Conservation (phyloP, 2,797 vertebrate genomes). For the Coreius guichenoti region DNA sequence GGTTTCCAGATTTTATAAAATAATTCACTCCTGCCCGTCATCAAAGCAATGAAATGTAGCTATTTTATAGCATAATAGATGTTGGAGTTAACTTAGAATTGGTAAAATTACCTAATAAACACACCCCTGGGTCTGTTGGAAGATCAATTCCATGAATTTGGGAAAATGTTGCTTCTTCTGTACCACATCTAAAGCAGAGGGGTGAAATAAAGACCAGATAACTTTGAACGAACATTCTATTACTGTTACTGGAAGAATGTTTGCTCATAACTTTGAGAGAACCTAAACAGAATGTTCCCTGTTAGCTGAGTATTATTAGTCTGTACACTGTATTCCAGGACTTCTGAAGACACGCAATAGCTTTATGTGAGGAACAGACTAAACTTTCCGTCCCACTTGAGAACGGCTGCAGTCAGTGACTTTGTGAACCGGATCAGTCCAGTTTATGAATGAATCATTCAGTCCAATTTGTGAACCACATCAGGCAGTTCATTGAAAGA, state of each 20-base stretch:
- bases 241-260: not conserved
- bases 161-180: no score
- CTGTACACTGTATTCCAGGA: not conserved
- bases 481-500: not conserved
- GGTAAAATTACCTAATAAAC: not conserved
- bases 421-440: not conserved
- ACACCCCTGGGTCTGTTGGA: not conserved
- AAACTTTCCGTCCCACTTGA: not conserved
- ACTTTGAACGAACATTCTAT: not conserved
- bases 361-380: not conserved
- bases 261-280: not conserved
- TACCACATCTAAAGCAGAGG: no score
- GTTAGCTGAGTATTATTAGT: not conserved
- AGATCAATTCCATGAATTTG: not conserved
- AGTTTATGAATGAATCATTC: slow-evolving; percentile 2
- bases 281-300: not conserved
- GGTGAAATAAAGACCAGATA: not conserved
- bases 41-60: not conserved
- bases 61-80: not conserved
- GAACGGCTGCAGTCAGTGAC: not conserved
- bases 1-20: no score
- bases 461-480: not conserved
- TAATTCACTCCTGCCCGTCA: no score
- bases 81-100: no score
- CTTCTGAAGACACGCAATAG: not conserved